phyloP scores from a whole-genome alignment of 1,140 invertebrate species.

The Neocloeon triangulifer region DNA sequence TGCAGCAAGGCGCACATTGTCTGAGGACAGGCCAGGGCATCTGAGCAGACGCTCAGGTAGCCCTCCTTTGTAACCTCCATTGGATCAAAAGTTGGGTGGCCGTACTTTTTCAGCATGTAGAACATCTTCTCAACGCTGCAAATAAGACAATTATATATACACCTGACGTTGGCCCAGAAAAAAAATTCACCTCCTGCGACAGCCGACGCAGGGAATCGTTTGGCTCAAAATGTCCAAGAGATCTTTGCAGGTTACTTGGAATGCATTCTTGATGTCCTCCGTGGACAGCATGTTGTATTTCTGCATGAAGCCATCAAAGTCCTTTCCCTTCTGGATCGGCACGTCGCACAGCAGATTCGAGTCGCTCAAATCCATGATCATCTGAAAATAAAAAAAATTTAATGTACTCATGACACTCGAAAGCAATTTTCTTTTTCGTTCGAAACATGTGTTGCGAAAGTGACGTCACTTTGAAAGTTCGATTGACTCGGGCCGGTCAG shows the following conservation, averaged over 20 bases:
- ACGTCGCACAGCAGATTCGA: constrained; percentile 58
- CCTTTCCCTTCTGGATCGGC: constrained; percentile 47
- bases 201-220: constrained; percentile 79
- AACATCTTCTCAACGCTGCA: constrained; percentile 67
- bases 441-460: constrained; percentile 6
- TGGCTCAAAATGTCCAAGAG: constrained; percentile 63
- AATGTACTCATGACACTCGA: constrained; percentile 8
- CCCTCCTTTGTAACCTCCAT: constrained; percentile 41
- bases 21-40: constrained; percentile 50
- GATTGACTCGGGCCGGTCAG: neutral
- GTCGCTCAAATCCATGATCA: constrained; percentile 74
- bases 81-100: constrained; percentile 56
- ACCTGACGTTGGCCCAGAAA: neutral
- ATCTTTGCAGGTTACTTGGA: constrained; percentile 61
- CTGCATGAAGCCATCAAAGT: constrained; percentile 57
- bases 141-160: constrained; percentile 11
- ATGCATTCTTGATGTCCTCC: constrained; percentile 51
- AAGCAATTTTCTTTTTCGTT: constrained; percentile 4
- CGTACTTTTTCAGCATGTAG: constrained; percentile 54
- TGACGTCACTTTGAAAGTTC: constrained; percentile 6
- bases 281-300: constrained; percentile 56
- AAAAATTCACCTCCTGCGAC: constrained; percentile 49
- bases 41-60: constrained; percentile 49
- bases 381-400: constrained; percentile 28
- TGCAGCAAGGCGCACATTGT: constrained; percentile 60